phyloP scores from a whole-genome alignment of 2,113 vertebrate species.

The Panthera uncia region DNA sequence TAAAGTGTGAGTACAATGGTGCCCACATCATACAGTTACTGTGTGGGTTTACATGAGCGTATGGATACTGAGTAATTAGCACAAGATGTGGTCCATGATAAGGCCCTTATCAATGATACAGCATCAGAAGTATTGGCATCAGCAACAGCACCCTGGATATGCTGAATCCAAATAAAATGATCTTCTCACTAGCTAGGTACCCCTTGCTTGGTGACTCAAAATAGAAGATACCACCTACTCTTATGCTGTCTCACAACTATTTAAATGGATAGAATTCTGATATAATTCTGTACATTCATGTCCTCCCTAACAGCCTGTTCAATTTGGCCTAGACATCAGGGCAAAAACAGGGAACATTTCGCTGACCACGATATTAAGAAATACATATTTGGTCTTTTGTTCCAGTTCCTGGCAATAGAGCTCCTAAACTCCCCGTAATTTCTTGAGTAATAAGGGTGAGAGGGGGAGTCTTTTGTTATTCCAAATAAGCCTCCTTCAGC shows the following conservation, averaged over 20 bases:
- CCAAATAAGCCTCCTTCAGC: neutral
- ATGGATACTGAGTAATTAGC: neutral
- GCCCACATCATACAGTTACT: neutral
- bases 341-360: neutral
- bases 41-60: neutral
- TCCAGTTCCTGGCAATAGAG: neutral
- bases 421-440: neutral
- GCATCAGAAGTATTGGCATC: neutral
- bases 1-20: neutral
- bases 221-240: neutral
- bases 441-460: neutral
- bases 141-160: neutral
- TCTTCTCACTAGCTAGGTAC: neutral
- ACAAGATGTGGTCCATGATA: neutral
- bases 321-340: neutral
- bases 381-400: neutral
- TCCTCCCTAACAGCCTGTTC: neutral
- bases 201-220: neutral
- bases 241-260: neutral
- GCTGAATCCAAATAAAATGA: neutral
- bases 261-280: neutral
- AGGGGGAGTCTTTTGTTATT: neutral
- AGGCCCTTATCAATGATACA: no score
- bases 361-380: neutral
- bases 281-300: neutral